Evolutionary conservation across 2,113 vertebrate species (phyloP).

Genomic region (Rhea americana): DNA sequence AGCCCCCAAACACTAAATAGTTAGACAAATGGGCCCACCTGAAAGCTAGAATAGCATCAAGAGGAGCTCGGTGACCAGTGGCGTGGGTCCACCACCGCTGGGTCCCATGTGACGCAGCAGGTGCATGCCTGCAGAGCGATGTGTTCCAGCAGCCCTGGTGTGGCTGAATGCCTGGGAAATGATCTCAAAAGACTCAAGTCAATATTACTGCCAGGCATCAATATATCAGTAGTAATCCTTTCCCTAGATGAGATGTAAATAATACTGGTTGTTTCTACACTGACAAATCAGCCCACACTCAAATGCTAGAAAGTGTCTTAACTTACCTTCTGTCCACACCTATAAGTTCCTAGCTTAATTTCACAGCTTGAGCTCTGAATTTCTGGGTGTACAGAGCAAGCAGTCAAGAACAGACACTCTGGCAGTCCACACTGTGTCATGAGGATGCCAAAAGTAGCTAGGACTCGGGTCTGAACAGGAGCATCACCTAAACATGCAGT

Average conservation of each 20-base stretch:
- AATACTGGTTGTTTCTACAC: not conserved
- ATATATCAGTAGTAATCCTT: not conserved
- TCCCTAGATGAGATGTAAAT: not conserved
- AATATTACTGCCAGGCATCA: not conserved
- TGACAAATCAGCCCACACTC: not conserved
- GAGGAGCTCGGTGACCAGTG: not conserved
- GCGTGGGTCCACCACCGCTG: accelerated
- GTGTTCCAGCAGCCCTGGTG: not conserved
- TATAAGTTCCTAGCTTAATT: not conserved
- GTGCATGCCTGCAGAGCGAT: accelerated
- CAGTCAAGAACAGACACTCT: accelerated
- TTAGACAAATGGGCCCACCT: not conserved
- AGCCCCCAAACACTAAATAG: not conserved
- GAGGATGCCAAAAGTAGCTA: not conserved
- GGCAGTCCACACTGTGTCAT: not conserved
- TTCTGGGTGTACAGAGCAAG: not conserved
- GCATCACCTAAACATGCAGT: not conserved
- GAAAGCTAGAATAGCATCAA: not conserved
- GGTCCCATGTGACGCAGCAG: accelerated
- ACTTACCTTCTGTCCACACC: not conserved
- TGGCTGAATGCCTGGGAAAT: not conserved
- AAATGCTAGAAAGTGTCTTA: not conserved
- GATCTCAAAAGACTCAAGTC: accelerated
- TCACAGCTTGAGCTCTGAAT: not conserved
- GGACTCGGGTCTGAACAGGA: not conserved